A percentile compares a stretch with the other conserved stretches of the same genome.
phyloP scores from a whole-genome alignment of 2,113 vertebrate genomes.

The Hemibagrus wyckioides region DNA sequence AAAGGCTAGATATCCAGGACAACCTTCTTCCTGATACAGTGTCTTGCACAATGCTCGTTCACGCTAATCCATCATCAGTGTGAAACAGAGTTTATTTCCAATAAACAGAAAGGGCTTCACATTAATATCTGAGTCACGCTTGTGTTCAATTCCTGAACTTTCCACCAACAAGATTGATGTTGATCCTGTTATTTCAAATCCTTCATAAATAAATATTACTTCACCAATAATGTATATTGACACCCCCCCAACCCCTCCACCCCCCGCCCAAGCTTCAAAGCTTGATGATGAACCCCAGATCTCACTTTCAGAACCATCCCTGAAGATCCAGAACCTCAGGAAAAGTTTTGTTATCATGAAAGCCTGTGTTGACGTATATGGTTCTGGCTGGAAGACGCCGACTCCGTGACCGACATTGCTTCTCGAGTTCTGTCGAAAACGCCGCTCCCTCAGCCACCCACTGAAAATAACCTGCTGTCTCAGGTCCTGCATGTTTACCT shows the following conservation, averaged over 20 bases:
- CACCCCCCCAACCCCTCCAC: too few species aligned
- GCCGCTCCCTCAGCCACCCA: background rate
- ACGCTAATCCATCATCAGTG: too few species aligned
- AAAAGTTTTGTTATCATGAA: too few species aligned
- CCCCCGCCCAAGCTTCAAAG: background rate
- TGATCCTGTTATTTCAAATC: too few species aligned
- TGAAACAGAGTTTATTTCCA: too few species aligned
- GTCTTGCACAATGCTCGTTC: background rate
- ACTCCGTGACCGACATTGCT: background rate
- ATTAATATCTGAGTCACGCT: background rate
- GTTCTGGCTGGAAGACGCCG: background rate
- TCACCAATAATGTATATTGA: background rate
- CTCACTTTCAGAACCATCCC: background rate
- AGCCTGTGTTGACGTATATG: too few species aligned
- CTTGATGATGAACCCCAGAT: background rate
- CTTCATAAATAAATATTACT: background rate
- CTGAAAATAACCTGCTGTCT: constrained; percentile 1
- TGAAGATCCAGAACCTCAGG: background rate
- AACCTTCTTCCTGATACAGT: too few species aligned
- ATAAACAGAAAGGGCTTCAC: background rate
- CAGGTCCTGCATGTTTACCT: constrained; percentile 32
- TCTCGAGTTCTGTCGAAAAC: background rate
- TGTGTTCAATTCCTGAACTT: background rate
- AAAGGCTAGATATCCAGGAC: background rate
- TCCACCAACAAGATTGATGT: background rate